phyloP scores from a whole-genome alignment of 2,797 vertebrate species.

The Lacerta bilineata region DNA sequence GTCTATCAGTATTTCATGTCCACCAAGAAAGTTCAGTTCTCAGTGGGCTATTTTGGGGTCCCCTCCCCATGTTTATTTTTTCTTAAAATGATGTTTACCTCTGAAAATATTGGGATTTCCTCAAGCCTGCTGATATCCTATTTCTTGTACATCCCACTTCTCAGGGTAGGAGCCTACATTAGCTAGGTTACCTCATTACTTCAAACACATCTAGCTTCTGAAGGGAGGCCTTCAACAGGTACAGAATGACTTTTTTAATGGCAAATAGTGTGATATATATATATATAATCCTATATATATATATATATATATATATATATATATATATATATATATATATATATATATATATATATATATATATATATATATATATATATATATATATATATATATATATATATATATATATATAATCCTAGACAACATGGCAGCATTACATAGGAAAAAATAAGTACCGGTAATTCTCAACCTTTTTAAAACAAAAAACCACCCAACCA shows the following conservation, averaged over 20 bases:
- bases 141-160: not conserved
- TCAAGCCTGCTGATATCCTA: too few species aligned
- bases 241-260: not conserved
- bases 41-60: not conserved
- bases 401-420: too few species aligned
- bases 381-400: too few species aligned
- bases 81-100: not conserved
- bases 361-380: too few species aligned
- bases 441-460: conserved; percentile 16
- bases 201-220: not conserved
- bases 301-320: too few species aligned
- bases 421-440: not conserved
- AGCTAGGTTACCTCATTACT: not conserved
- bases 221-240: not conserved
- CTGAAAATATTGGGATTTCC: not conserved
- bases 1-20: not conserved
- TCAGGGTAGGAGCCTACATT: not conserved
- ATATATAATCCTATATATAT: too few species aligned
- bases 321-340: too few species aligned
- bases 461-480: not conserved
- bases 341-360: too few species aligned
- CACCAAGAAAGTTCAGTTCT: not conserved
- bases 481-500: not conserved
- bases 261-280: too few species aligned
- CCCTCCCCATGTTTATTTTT: too few species aligned